These are phyloP conservation scores for Dipodomys ordii DNA, from an alignment of 2,113 vertebrate species.

Conservation along the genomic window DNA sequence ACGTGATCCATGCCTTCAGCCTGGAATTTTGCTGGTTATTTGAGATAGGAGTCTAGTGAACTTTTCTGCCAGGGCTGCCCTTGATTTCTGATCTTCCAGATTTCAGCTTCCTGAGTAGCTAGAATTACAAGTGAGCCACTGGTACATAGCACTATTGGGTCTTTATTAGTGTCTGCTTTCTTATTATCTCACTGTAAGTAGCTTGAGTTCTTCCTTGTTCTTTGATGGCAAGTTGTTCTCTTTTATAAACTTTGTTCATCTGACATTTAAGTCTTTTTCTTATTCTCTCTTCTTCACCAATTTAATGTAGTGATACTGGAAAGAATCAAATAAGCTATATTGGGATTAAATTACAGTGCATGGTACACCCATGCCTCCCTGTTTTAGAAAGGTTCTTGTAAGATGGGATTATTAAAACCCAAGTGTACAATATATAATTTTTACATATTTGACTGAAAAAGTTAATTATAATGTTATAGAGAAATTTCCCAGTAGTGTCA, in stretches of 20 bases:
- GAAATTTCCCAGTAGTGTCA: not conserved
- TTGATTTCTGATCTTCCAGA: too few relatives aligned
- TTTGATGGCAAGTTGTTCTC: not conserved
- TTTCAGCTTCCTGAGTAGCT: too few relatives aligned
- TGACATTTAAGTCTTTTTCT: constrained; percentile 53
- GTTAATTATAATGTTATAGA: constrained; percentile 37
- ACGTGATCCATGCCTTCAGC: too few relatives aligned
- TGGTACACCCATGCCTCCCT: constrained; percentile 23
- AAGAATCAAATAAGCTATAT: constrained; percentile 16
- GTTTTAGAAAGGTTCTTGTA: constrained; percentile 48
- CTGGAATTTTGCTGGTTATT: too few relatives aligned
- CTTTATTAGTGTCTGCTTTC: not conserved
- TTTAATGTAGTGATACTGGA: not conserved
- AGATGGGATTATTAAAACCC: constrained; percentile 13
- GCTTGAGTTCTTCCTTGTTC: not conserved
- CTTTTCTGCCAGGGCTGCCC: too few relatives aligned
- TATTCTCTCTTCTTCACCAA: constrained; percentile 14
- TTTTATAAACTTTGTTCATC: not conserved
- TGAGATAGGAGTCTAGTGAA: too few relatives aligned
- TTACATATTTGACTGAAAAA: constrained; percentile 40
- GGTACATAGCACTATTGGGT: not conserved
- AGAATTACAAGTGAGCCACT: too few relatives aligned
- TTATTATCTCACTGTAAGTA: constrained; percentile 46
- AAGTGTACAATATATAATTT: not conserved
- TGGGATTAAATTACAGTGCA: constrained; percentile 19